Evolutionary conservation across 1,140 invertebrate genomes (phyloP).

Genomic region (Plutomurus gul): DNA sequence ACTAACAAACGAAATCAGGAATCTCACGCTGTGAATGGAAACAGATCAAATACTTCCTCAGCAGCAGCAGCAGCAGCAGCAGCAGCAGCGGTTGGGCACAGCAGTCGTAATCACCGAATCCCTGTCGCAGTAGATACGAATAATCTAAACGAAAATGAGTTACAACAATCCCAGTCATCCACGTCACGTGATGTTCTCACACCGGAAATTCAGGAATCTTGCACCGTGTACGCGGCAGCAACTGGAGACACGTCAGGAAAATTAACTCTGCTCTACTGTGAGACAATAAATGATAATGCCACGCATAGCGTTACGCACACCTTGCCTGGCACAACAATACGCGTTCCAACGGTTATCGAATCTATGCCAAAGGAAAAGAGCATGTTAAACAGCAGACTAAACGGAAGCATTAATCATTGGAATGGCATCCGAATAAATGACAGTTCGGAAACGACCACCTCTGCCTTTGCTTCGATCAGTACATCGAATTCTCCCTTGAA

Average conservation of each 20-base stretch:
- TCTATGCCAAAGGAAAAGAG: background rate
- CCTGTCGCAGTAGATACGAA: background rate
- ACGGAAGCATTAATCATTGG: conserved; percentile 11
- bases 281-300: conserved; percentile 13
- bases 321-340: background rate
- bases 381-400: background rate
- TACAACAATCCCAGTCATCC: background rate
- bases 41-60: conserved; percentile 1
- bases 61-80: too few species aligned
- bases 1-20: background rate
- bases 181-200: too few species aligned
- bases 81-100: too few species aligned
- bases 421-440: background rate
- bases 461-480: conserved; percentile 4
- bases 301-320: too few species aligned
- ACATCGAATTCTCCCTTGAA: conserved; percentile 10
- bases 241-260: background rate
- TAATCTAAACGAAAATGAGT: background rate
- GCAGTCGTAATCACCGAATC: background rate
- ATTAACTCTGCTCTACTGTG: background rate
- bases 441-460: background rate
- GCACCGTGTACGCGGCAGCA: background rate
- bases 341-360: background rate
- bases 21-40: background rate
- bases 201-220: background rate